Conservation (phyloP, 2,113 vertebrate genomes). For the Macroglossus sobrinus region DNA sequence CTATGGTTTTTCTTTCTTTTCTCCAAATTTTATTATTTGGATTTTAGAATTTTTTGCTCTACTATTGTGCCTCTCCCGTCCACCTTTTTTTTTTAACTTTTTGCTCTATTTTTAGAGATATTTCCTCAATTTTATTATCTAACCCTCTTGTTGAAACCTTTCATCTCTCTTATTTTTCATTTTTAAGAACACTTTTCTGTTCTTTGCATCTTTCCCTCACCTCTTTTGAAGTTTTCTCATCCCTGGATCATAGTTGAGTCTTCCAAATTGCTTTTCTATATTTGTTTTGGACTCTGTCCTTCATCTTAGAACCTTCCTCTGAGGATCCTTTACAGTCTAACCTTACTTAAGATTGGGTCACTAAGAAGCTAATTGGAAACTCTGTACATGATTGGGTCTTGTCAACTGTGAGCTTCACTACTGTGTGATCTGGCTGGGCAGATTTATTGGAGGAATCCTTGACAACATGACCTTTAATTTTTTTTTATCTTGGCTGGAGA, state of each 20-base stretch:
- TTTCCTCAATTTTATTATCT: background rate
- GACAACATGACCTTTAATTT: background rate
- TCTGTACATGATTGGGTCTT: background rate
- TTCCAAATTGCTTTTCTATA: background rate
- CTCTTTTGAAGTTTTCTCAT: background rate
- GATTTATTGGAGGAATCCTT: background rate
- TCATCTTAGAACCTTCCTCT: background rate
- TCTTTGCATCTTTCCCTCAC: background rate
- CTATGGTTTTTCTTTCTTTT: background rate
- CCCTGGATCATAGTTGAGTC: background rate
- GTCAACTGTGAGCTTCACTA: background rate
- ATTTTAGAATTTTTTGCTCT: background rate
- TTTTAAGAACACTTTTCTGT: background rate
- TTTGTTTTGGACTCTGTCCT: background rate
- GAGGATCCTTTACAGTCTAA: background rate
- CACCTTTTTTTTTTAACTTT: background rate
- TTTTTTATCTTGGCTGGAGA: background rate
- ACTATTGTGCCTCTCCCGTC: background rate
- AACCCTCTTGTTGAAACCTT: background rate
- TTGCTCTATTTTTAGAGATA: background rate
- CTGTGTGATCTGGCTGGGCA: background rate
- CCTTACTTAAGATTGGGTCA: background rate
- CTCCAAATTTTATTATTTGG: background rate
- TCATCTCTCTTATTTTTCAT: background rate
- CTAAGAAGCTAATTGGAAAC: background rate